A percentile compares a stretch with the other conserved stretches of the same genome.
These are phyloP conservation scores for Junonia oenone DNA, from an alignment of 2,888 invertebrate genomes.

Conservation along the genomic window DNA sequence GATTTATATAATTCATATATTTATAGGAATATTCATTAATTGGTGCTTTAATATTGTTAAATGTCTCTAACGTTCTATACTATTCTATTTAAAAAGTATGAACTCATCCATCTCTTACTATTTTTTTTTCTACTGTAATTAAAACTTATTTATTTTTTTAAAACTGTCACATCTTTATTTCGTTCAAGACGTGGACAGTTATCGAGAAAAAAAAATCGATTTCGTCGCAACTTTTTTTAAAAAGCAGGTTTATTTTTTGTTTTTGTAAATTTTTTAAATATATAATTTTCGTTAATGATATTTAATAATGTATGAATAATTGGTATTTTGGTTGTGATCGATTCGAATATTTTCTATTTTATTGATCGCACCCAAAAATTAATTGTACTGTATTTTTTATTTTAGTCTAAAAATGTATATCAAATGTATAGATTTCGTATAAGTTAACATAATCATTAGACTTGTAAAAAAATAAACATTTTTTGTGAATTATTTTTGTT, in stretches of 20 bases:
- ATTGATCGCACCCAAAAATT: slow-evolving; percentile 69
- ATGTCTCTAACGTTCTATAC: neutral
- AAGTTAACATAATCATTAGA: slow-evolving; percentile 24
- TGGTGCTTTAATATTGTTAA: neutral
- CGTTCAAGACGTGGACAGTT: slow-evolving; percentile 50
- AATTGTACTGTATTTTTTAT: slow-evolving; percentile 41
- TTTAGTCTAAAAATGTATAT: slow-evolving; percentile 44
- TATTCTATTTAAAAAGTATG: too few relatives aligned
- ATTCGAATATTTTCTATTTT: slow-evolving; percentile 39
- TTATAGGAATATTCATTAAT: neutral
- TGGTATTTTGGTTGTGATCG: slow-evolving; percentile 71
- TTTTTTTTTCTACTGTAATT: neutral
- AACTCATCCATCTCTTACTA: neutral
- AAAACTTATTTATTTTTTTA: slow-evolving; percentile 8
- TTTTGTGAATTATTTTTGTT: slow-evolving; percentile 17
- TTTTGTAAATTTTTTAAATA: slow-evolving; percentile 20
- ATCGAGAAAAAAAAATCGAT: slow-evolving; percentile 21
- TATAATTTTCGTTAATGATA: slow-evolving; percentile 11
- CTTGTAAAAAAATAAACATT: slow-evolving; percentile 28
- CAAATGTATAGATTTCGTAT: slow-evolving; percentile 41
- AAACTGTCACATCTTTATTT: slow-evolving; percentile 60
- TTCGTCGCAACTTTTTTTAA: slow-evolving; percentile 4
- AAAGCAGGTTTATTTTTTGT: slow-evolving; percentile 13
- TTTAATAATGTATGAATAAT: slow-evolving; percentile 30
- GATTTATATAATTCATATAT: neutral